These are phyloP conservation scores for Drosophila erecta DNA, from an alignment of 1,140 invertebrate species.

Conservation along the genomic window DNA sequence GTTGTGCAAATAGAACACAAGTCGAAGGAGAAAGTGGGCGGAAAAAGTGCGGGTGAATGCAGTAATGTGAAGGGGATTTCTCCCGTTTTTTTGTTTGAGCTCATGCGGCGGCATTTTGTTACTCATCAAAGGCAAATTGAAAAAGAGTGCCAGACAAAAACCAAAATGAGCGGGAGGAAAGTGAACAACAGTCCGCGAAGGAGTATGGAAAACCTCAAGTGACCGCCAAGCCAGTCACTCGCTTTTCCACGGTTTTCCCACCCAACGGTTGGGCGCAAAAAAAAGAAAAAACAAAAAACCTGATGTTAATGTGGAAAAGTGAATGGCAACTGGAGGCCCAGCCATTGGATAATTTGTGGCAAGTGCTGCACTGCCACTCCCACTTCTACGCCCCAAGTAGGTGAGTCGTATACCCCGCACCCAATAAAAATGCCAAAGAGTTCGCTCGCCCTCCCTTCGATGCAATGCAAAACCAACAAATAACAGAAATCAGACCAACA, in stretches of 20 bases:
- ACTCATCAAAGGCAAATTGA: slow-evolving; percentile 53
- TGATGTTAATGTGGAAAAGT: slow-evolving; percentile 55
- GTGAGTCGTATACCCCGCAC: slow-evolving; percentile 25
- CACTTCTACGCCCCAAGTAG: slow-evolving; percentile 26
- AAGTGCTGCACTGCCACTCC: slow-evolving; percentile 48
- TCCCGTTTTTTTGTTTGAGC: background rate
- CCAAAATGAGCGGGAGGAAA: slow-evolving; percentile 32
- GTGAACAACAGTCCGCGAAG: slow-evolving; percentile 25
- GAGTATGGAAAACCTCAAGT: slow-evolving; percentile 46
- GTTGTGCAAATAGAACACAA: slow-evolving; percentile 58
- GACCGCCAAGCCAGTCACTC: slow-evolving; percentile 40
- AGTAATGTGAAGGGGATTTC: slow-evolving; percentile 16
- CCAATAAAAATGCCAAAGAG: slow-evolving; percentile 54
- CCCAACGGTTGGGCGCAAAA: background rate
- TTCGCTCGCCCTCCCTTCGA: slow-evolving; percentile 3
- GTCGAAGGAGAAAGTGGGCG: slow-evolving; percentile 39
- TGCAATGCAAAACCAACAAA: slow-evolving; percentile 17
- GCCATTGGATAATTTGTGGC: slow-evolving; percentile 57
- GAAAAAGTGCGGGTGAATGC: background rate
- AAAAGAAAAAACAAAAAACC: background rate
- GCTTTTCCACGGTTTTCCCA: slow-evolving; percentile 17
- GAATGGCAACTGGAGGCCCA: slow-evolving; percentile 57
- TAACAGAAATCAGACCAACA: slow-evolving; percentile 9
- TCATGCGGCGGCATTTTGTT: slow-evolving; percentile 37
- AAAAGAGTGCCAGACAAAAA: slow-evolving; percentile 21